phyloP scores from a whole-genome alignment of 1,140 invertebrate genomes.

The Vanessa tameamea region DNA sequence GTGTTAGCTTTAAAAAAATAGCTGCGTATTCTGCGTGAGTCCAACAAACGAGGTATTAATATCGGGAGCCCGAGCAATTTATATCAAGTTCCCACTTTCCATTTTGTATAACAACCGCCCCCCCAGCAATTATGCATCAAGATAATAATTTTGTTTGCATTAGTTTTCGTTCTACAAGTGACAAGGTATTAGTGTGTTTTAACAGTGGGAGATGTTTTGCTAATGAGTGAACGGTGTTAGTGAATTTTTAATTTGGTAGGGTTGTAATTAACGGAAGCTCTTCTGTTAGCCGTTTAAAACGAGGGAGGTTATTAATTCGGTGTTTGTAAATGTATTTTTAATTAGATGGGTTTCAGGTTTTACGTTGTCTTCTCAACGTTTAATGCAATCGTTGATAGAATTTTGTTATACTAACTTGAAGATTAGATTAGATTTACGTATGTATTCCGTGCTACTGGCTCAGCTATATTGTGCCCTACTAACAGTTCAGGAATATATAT shows the following conservation, averaged over 20 bases:
- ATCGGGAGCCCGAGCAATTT: slow-evolving; percentile 62
- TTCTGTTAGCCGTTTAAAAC: not conserved
- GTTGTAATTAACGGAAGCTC: not conserved
- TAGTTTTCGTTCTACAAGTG: slow-evolving; percentile 42
- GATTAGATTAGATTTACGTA: too few species aligned
- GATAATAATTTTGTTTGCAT: slow-evolving; percentile 65
- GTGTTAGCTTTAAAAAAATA: slow-evolving; percentile 58
- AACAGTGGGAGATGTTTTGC: slow-evolving; percentile 13
- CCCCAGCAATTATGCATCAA: slow-evolving; percentile 66
- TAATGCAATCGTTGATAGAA: too few species aligned
- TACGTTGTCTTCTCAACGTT: too few species aligned
- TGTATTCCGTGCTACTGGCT: too few species aligned
- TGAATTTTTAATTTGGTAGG: not conserved
- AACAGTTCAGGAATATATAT: too few species aligned
- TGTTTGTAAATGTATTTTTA: too few species aligned
- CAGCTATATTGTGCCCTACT: too few species aligned
- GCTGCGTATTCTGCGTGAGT: slow-evolving; percentile 52
- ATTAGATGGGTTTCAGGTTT: too few species aligned
- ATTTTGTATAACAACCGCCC: slow-evolving; percentile 61
- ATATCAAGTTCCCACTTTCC: slow-evolving; percentile 64
- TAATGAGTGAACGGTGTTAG: slow-evolving; percentile 24
- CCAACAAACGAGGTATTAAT: slow-evolving; percentile 76
- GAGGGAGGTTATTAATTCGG: too few species aligned
- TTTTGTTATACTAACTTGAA: too few species aligned
- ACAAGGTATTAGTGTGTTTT: slow-evolving; percentile 16